Percentiles rank a stretch among this genome's conserved stretches.
Evolutionary conservation across 1,140 invertebrate genomes (phyloP).

Genomic region (Bombus turneri): DNA sequence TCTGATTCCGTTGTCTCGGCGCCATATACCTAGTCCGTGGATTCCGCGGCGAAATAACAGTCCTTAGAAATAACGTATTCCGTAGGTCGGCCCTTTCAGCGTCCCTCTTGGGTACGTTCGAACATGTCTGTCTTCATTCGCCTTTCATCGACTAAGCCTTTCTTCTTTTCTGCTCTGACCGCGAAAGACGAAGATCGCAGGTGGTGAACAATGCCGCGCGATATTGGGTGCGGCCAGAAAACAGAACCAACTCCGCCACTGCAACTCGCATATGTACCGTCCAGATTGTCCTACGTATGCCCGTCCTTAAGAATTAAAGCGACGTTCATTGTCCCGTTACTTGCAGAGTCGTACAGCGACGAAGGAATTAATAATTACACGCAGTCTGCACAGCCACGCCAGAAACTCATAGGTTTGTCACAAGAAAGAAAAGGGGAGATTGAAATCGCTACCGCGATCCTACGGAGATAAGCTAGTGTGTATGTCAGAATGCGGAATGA

Average conservation of each 20-base stretch:
- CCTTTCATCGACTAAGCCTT: neutral
- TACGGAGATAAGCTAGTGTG: neutral
- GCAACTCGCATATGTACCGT: slow-evolving; percentile 17
- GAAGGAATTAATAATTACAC: slow-evolving; percentile 24
- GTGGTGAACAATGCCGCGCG: neutral
- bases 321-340: neutral
- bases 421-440: neutral
- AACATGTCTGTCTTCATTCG: slow-evolving; percentile 27
- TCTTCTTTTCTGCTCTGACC: neutral
- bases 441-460: slow-evolving; percentile 10
- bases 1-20: slow-evolving; percentile 68
- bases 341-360: neutral
- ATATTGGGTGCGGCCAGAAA: neutral
- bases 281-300: neutral
- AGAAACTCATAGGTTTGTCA: neutral
- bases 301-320: slow-evolving; percentile 6
- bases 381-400: too few species aligned
- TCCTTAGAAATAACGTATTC: slow-evolving; percentile 61
- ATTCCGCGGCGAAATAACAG: slow-evolving; percentile 63
- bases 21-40: slow-evolving; percentile 40
- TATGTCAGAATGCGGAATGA: neutral
- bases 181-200: slow-evolving; percentile 25
- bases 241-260: slow-evolving; percentile 8
- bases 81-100: slow-evolving; percentile 10
- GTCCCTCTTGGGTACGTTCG: slow-evolving; percentile 1